Base-by-base conservation (phyloP, 2,888 invertebrate species). In the Agelastica alni region DNA sequence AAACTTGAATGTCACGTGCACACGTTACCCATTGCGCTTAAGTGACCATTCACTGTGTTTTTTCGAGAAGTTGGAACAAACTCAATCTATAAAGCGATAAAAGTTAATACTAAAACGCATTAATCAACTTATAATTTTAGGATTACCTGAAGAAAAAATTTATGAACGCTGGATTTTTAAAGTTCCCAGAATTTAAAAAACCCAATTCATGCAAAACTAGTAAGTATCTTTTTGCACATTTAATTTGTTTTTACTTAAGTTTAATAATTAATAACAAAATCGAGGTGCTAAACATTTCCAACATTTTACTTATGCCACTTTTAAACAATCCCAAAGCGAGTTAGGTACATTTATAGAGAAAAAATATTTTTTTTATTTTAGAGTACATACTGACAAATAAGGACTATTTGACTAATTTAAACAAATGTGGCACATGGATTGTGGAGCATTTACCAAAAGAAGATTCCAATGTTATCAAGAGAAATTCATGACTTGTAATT, bases 391-490 rank as follows among this genome's bases (percentile, higher is more conserved):
- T 41, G 1, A 6, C 18, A 28, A 28, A n/a, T n/a, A 14, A 34
- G 6, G 14, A 18, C n/a, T 47, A 48, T 17, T 16, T 26, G 16
- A 12, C 47, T 16, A 42, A 53, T 43, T 14, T 53, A 22, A 16
- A 20, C 2, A 3, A 36, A 10, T 53, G 53, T 37, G 53, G 43
- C 1, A 10, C 22, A 30, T 53, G 53, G 53, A 47, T 53, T 4
- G 16, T 16, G n/a, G 22, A 48, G 20, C 20, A 53, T 31, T 37
- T 53, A 36, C 31, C 34, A 34, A 32, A 41, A 18, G 26, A 26
- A 31, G 30, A 44, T 9, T 10, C 39, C 12, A 53, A 46, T 26
- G 26, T 12, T 3, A 44, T 39, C 22, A 32, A 36, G 7, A 26
- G 31, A 4, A 10, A 10, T 31, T 32, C 13, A 26, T n/a, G 13